phyloP scores from a whole-genome alignment of 2,113 vertebrate species.

The Tetraodon nigroviridis region DNA sequence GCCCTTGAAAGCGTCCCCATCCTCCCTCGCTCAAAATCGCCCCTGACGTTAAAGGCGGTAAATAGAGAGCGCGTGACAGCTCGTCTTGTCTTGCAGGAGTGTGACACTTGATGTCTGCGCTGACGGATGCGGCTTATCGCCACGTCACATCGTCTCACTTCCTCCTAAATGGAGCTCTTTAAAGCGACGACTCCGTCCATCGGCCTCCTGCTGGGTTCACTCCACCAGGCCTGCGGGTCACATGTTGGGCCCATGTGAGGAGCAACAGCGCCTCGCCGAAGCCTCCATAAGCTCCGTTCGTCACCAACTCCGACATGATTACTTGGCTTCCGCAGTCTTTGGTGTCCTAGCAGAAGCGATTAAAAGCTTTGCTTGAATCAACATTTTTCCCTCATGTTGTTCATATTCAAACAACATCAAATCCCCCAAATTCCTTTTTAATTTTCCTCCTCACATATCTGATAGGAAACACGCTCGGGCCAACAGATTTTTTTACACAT shows the following conservation, averaged over 20 bases:
- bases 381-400: neutral
- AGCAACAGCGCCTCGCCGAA: conserved; percentile 8
- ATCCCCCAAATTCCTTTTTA: neutral
- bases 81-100: neutral
- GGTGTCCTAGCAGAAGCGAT: conserved; percentile 28
- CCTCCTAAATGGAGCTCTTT: no score
- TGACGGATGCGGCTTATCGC: conserved; percentile 6
- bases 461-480: neutral
- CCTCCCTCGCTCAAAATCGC: conserved; percentile 14
- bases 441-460: neutral
- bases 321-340: conserved; percentile 38
- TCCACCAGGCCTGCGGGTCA: neutral
- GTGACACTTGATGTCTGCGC: neutral
- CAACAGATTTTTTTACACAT: conserved; percentile 12
- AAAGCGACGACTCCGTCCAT: no score
- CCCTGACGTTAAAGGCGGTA: neutral
- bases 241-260: conserved; percentile 17
- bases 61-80: neutral
- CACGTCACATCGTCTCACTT: neutral
- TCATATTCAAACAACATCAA: conserved; percentile 14
- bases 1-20: conserved; percentile 36
- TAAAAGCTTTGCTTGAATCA: conserved; percentile 37
- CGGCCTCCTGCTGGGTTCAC: no score
- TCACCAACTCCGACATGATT: conserved; percentile 38
- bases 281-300: conserved; percentile 42